Percentiles rank a stretch among this genome's conserved stretches.
These are phyloP conservation scores for Branchipolynoe longqiensis DNA, from an alignment of 2,888 invertebrate genomes.

Conservation along the genomic window DNA sequence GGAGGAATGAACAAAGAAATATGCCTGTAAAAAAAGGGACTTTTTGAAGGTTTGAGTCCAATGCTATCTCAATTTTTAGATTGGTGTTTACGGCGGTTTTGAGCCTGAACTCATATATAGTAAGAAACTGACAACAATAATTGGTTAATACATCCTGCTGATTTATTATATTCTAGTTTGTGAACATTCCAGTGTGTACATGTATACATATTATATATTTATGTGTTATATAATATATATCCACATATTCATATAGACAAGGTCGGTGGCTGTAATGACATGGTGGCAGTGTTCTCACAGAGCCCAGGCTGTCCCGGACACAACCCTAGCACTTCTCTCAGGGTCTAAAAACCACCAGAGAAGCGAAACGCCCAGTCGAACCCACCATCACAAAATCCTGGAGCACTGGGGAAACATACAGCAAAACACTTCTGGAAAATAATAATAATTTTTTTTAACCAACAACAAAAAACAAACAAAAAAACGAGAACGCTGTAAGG, in stretches of 20 bases:
- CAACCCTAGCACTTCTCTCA: not conserved
- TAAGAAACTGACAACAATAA: not conserved
- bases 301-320: not conserved
- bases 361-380: not conserved
- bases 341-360: not conserved
- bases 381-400: not conserved
- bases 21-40: too few relatives aligned
- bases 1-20: too few relatives aligned
- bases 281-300: too few relatives aligned
- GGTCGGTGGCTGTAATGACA: too few relatives aligned
- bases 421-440: conserved; percentile 7
- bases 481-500: not conserved
- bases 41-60: too few relatives aligned
- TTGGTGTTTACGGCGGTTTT: too few relatives aligned
- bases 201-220: too few relatives aligned
- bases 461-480: not conserved
- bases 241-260: too few relatives aligned
- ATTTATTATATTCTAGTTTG: conserved; percentile 29
- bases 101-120: too few relatives aligned
- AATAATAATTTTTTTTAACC: too few relatives aligned
- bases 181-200: conserved; percentile 31
- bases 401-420: conserved; percentile 36
- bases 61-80: too few relatives aligned
- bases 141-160: not conserved
- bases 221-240: too few relatives aligned